Conservation (phyloP, 2,888 invertebrate species). For the Saturnia japonica region DNA sequence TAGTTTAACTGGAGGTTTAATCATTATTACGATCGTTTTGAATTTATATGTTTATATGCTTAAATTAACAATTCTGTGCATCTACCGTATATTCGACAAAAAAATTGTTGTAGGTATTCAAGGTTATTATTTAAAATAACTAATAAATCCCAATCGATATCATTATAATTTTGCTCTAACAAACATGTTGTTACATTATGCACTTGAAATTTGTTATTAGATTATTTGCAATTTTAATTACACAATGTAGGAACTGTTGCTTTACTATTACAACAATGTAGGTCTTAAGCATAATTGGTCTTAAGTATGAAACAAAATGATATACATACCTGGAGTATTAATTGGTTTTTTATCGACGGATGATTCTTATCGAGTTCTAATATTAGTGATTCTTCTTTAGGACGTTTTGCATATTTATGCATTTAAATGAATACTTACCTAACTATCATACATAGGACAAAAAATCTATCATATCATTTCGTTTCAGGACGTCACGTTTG, state of each 20-base stretch:
- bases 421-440: no score
- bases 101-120: no score
- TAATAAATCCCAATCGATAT: background rate
- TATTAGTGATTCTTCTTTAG: background rate
- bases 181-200: background rate
- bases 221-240: background rate
- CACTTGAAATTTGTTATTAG: background rate
- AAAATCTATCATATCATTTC: background rate
- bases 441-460: no score
- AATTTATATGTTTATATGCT: background rate
- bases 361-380: background rate
- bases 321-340: no score
- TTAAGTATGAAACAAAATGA: background rate
- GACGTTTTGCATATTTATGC: background rate
- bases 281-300: background rate
- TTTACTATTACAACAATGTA: background rate
- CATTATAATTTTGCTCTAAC: no score
- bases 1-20: background rate
- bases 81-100: no score
- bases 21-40: background rate
- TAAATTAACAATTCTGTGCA: no score
- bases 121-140: no score
- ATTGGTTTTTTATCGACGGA: background rate
- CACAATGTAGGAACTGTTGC: background rate
- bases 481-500: background rate